Evolutionary conservation across 2,113 vertebrate genomes (phyloP).

Genomic region (Thomomys bottae): DNA sequence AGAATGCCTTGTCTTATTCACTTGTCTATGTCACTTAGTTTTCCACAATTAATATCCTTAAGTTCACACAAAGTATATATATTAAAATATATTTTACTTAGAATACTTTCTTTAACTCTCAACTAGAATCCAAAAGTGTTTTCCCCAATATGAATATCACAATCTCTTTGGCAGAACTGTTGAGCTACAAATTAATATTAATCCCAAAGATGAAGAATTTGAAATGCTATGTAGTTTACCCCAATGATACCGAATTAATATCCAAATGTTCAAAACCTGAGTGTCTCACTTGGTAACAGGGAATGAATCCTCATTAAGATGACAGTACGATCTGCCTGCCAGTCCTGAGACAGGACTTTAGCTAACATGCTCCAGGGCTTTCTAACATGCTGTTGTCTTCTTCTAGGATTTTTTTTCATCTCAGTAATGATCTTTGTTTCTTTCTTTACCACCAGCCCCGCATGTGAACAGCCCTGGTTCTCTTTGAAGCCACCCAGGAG

Average conservation of each 20-base stretch:
- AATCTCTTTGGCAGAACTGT: background rate
- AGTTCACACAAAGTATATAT: background rate
- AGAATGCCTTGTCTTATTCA: background rate
- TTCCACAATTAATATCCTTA: background rate
- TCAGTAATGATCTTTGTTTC: background rate
- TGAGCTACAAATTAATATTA: background rate
- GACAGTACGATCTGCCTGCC: background rate
- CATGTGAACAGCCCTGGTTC: background rate
- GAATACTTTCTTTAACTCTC: background rate
- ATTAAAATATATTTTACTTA: slow-evolving; percentile 7
- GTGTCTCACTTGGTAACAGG: background rate
- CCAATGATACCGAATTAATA: background rate
- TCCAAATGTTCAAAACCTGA: background rate
- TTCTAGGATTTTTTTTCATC: background rate
- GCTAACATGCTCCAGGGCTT: background rate
- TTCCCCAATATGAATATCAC: too few relatives aligned
- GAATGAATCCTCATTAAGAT: slow-evolving; percentile 9
- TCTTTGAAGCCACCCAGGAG: background rate
- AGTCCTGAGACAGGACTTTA: background rate
- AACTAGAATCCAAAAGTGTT: background rate
- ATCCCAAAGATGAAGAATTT: background rate
- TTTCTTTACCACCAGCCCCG: background rate
- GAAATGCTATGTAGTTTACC: background rate
- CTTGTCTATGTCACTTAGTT: background rate
- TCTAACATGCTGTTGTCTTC: background rate